Evolutionary conservation across 2,113 vertebrate genomes (phyloP).

Genomic region (zebrafish (Danio rerio)): DNA sequence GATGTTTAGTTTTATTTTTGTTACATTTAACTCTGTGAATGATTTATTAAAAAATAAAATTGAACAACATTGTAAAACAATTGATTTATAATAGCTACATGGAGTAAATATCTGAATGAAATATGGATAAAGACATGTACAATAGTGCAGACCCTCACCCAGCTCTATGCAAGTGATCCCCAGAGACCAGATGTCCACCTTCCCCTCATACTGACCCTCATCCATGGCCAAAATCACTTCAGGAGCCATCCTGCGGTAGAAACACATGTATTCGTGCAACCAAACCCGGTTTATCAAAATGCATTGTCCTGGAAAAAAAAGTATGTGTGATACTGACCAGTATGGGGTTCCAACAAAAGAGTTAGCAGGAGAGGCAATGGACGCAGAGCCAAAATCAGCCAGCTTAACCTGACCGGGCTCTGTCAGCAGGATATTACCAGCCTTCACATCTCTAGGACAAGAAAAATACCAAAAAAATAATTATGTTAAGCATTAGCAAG

Average conservation of each 20-base stretch:
- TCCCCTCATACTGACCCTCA: conserved; percentile 97
- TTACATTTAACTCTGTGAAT: no score
- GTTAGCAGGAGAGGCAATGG: conserved; percentile 96
- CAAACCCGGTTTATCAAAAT: not conserved
- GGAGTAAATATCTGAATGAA: no score
- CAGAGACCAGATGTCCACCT: conserved; percentile 97
- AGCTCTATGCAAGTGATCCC: conserved; percentile 98
- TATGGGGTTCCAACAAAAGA: conserved; percentile 99
- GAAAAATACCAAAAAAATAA: not conserved
- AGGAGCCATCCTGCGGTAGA: conserved; percentile 91
- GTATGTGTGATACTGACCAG: conserved; percentile 80
- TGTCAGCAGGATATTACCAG: conserved; percentile 98
- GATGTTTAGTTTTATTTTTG: no score
- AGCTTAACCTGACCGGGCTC: conserved; percentile 98
- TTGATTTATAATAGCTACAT: no score
- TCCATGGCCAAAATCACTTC: conserved; percentile 99
- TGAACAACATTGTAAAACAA: no score
- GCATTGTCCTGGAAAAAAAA: not conserved
- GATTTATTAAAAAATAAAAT: no score
- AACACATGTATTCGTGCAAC: conserved; percentile 35
- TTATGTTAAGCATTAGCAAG: not conserved
- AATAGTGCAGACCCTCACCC: conserved; percentile 77
- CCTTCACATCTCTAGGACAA: conserved; percentile 94
- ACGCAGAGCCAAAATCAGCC: conserved; percentile 98
- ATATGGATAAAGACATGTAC: no score